Base-by-base conservation (phyloP, 2,797 vertebrate species). In the Sorex maritimensis region DNA sequence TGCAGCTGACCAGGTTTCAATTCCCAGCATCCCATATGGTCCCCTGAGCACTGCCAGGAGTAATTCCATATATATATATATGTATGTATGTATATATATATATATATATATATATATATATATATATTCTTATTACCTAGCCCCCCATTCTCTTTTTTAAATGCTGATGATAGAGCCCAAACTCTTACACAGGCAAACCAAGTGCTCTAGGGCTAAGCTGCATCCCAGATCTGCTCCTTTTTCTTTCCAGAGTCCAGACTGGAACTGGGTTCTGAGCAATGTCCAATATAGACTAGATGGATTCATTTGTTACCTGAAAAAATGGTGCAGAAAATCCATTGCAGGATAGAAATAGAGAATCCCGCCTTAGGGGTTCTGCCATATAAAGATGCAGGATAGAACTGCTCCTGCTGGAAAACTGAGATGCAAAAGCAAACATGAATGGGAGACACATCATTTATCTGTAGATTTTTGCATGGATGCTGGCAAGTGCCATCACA, bases 331-430 rank as follows among this genome's bases (percentile, higher is more conserved):
- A 81, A 92, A 96, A 84, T 74, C 84, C 41, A 85, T 0, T 67
- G 73, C 81, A 85, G 68, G 87, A 86, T 89, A 87, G 88, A 87
- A 94, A 85, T 44, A 78, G 86, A 95, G 92, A 67, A 24, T 88
- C 5, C 1, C 63, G 72, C 89, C 79, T 85, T 44, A 49, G 87
- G 84, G 87, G 88, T 55, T 55, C 78, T 82, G 44, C 34, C 41
- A n/a, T 52, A 58, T 79, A 12, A 84, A 82, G 65, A 89, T 83
- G 90, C 86, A 77, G 94, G 75, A 74, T 69, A 87, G 24, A 82
- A 82, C 74, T 69, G 63, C 24, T 85, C 75, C 75, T 85, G 78
- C 68, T 80, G 41, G 41, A 44, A 95, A 90, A 86, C 21, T 46
- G 68, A 94, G 49, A 89, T 72, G 46, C 38, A 95, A 72, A 79